These are phyloP conservation scores for Drosophila lowei DNA, from an alignment of 1,140 invertebrate genomes.

Conservation along the genomic window DNA sequence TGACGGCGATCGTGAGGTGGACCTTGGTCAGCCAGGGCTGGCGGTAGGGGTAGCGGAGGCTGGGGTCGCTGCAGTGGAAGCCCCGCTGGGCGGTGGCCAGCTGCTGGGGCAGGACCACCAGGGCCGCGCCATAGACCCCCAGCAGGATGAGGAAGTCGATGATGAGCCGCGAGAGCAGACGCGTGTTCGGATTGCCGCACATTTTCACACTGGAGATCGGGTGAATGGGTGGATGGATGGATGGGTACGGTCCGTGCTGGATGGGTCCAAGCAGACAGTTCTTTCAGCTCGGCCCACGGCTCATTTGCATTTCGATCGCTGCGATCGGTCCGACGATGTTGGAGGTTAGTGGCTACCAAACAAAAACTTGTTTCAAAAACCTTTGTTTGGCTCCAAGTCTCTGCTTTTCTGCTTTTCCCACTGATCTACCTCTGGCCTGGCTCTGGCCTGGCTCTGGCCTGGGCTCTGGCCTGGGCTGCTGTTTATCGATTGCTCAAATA, in stretches of 20 bases:
- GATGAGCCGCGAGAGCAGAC: slow-evolving; percentile 71
- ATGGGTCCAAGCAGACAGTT: not conserved
- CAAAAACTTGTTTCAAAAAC: slow-evolving; percentile 66
- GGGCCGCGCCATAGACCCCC: slow-evolving; percentile 57
- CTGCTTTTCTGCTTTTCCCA: slow-evolving; percentile 7
- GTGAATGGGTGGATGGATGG: slow-evolving; percentile 1
- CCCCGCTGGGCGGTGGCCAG: slow-evolving; percentile 56
- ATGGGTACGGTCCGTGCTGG: too few relatives aligned
- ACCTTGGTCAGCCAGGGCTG: slow-evolving; percentile 68
- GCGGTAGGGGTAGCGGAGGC: slow-evolving; percentile 63
- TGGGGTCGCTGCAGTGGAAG: slow-evolving; percentile 70
- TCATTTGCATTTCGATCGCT: slow-evolving; percentile 63
- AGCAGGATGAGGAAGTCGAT: slow-evolving; percentile 72
- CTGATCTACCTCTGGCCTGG: slow-evolving; percentile 13
- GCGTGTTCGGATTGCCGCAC: slow-evolving; percentile 78
- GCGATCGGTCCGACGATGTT: slow-evolving; percentile 13
- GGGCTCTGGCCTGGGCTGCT: slow-evolving; percentile 5
- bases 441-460: slow-evolving; percentile 1
- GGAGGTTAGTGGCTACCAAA: slow-evolving; percentile 4
- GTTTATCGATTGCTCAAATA: slow-evolving; percentile 57
- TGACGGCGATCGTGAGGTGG: slow-evolving; percentile 65
- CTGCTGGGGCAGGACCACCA: slow-evolving; percentile 69
- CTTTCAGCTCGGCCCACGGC: slow-evolving; percentile 27
- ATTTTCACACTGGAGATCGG: slow-evolving; percentile 62
- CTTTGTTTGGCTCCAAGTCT: slow-evolving; percentile 34